These are phyloP conservation scores for Enteromius argenteus DNA, from an alignment of 2,797 vertebrate genomes.

Conservation along the genomic window DNA sequence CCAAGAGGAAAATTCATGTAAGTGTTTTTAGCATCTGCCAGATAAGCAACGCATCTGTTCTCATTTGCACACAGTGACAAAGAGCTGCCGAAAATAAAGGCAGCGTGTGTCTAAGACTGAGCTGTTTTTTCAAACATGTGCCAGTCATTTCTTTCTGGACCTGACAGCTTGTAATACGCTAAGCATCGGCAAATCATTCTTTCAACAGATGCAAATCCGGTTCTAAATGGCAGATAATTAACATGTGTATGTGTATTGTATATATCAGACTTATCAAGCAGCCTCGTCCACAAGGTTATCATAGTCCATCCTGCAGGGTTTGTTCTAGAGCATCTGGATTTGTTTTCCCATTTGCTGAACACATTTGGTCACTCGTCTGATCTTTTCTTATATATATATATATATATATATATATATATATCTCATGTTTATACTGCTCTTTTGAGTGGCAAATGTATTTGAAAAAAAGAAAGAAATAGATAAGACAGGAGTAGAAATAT, in stretches of 20 bases:
- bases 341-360: slow-evolving; percentile 9
- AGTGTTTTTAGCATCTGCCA: slow-evolving; percentile 41
- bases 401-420: not conserved
- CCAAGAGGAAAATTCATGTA: slow-evolving; percentile 31
- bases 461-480: slow-evolving; percentile 17
- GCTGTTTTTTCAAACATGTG: slow-evolving; percentile 18
- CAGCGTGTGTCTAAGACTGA: not conserved
- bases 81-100: slow-evolving; percentile 25
- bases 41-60: slow-evolving; percentile 25
- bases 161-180: not conserved
- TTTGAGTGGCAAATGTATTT: slow-evolving; percentile 23
- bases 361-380: not conserved
- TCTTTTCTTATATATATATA: slow-evolving; percentile 6
- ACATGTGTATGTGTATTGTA: not conserved
- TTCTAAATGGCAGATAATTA: slow-evolving; percentile 20
- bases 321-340: slow-evolving; percentile 7
- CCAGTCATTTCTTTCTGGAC: slow-evolving; percentile 17
- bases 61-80: slow-evolving; percentile 36
- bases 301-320: not conserved
- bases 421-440: slow-evolving; percentile 32
- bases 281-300: not conserved
- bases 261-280: not conserved
- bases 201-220: not conserved
- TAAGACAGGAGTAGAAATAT: slow-evolving; percentile 26
- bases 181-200: not conserved